A percentile compares a stretch with the other conserved stretches of the same genome.
These are phyloP conservation scores for Origma solitaria DNA, from an alignment of 2,113 vertebrate genomes.

Conservation along the genomic window DNA sequence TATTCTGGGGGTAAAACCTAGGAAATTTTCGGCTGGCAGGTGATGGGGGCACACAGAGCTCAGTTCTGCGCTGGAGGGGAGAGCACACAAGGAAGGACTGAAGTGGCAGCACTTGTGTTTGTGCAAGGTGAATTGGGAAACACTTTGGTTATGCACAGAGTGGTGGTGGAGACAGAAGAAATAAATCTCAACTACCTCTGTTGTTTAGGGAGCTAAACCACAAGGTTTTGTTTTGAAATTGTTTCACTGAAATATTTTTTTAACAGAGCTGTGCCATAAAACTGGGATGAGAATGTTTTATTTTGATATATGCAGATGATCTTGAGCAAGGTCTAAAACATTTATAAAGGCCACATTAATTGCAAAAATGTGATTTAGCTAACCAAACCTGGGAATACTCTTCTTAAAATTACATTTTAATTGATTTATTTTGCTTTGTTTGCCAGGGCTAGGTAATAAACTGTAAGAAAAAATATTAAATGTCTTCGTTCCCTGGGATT, in stretches of 20 bases:
- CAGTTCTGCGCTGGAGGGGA: neutral
- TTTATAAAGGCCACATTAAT: neutral
- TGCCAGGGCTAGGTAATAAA: neutral
- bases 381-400: neutral
- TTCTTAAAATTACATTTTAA: conserved; percentile 12
- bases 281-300: neutral
- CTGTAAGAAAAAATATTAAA: neutral
- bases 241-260: neutral
- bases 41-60: fast-evolving
- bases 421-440: neutral
- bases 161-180: fast-evolving
- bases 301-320: neutral
- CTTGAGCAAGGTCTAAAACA: neutral
- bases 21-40: neutral
- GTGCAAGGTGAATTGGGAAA: neutral
- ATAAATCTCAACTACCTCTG: neutral
- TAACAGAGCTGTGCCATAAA: neutral
- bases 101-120: fast-evolving
- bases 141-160: neutral
- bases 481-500: neutral
- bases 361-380: neutral
- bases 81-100: neutral
- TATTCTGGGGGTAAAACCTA: neutral
- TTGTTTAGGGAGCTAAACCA: neutral
- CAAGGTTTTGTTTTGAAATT: neutral